Conservation (phyloP, 2,888 invertebrate genomes). For the Lasioglossum villosulum region DNA sequence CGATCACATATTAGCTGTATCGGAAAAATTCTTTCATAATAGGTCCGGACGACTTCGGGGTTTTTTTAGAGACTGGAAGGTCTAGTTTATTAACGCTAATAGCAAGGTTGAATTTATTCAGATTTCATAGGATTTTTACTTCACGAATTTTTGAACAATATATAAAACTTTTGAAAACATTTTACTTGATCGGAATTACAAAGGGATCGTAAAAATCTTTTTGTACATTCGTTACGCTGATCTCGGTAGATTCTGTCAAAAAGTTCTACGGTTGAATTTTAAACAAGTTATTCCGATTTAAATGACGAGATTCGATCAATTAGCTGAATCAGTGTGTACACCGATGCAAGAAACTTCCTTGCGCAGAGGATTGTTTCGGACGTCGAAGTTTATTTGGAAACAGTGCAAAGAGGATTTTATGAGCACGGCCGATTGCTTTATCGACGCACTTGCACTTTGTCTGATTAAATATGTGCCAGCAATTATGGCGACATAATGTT, state of each 20-base stretch:
- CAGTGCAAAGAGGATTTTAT: neutral
- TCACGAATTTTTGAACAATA: no score
- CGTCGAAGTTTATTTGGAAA: neutral
- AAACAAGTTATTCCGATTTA: neutral
- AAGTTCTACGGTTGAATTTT: neutral
- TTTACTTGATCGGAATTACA: no score
- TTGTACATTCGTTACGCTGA: neutral
- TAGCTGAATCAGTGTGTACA: neutral
- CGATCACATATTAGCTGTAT: neutral
- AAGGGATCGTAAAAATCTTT: neutral
- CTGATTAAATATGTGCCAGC: constrained; percentile 16
- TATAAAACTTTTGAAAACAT: no score
- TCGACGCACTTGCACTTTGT: constrained; percentile 18
- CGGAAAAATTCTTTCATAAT: neutral
- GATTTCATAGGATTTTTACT: no score
- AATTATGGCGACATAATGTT: neutral
- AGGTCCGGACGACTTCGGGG: neutral
- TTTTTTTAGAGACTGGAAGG: neutral
- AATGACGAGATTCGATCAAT: neutral
- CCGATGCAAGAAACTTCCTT: neutral
- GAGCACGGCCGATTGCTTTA: neutral
- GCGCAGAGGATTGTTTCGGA: neutral
- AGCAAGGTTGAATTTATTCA: no score
- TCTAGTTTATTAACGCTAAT: neutral
- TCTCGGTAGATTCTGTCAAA: neutral